Base-by-base conservation (phyloP, 2,113 vertebrate species). In the Nannobrachium achirus region DNA sequence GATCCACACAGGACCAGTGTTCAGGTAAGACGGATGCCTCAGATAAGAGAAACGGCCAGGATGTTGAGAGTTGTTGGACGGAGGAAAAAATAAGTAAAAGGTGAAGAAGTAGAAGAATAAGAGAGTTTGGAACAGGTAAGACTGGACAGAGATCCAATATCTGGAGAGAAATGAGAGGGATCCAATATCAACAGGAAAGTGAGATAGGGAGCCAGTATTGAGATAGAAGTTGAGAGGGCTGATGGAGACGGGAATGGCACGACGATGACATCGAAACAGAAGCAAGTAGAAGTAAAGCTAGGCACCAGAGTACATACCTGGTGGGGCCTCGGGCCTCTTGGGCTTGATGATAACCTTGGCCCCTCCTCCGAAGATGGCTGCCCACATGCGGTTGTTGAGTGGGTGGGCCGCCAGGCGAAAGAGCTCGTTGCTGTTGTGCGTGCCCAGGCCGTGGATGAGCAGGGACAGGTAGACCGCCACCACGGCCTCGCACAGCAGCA, bases 401-500 rank as follows among this genome's bases (percentile, higher is more conserved):
- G 97, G 98, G 80, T 99, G 98, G 1, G 97, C 97, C 2, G 96
- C 96, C 39, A 99, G 93, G 14, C 97, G 94, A 86, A 99, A 99
- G 55, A 99, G 89, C 71, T 98, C 96, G 5, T 95, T 98, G 59
- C 95, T 90, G 7, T 94, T 95, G 81, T 98, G 96, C 10, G 95
- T 98, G 61, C 96, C 96, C 53, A 99, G 91, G 14, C 96, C 97
- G 0, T 98, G 96, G 80, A 97, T 96, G 63, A 99, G 89, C 57
- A 99, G 93, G 3, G 97, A 95, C 8, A 99, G 92, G 81, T 98
- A 99, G 50, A 99, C 98, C 0, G 96, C 95, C 16, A 99, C 92
- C 20, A 99, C 95, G 0, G 95, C 98, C 82, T 99, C 98, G 45
- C 96, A 99, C 69, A 99, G 87, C 63, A 99, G 83, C 75, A 98